phyloP scores from a whole-genome alignment of 92 coral and sea anemone genomes.

The Phenganax marumi region DNA sequence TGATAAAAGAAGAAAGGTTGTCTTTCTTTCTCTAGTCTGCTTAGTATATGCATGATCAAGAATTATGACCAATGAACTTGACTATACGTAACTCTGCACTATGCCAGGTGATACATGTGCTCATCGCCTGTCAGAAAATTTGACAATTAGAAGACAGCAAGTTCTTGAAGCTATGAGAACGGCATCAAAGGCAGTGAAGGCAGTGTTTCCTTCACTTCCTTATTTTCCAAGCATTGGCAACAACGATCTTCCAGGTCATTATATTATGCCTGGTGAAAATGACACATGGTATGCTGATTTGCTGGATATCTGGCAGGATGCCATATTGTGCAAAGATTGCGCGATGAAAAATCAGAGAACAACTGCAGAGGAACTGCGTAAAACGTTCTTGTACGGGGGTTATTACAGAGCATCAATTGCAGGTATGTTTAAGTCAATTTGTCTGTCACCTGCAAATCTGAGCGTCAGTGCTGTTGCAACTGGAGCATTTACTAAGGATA shows the following conservation, averaged over 20 bases:
- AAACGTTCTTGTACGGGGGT: slow-evolving; percentile 51
- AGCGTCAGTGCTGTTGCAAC: too few relatives aligned
- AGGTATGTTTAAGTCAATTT: slow-evolving; percentile 30
- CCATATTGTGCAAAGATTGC: slow-evolving; percentile 65
- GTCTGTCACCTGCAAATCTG: too few relatives aligned
- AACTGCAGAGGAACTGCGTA: slow-evolving; percentile 29
- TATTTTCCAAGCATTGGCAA: slow-evolving; percentile 84
- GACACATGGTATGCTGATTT: slow-evolving; percentile 72
- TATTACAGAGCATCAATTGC: slow-evolving; percentile 65
- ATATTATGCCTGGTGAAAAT: slow-evolving; percentile 62
- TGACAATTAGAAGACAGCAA: slow-evolving; percentile 46
- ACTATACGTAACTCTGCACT: too few relatives aligned
- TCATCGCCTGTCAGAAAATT: slow-evolving; percentile 54
- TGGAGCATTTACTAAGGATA: too few relatives aligned
- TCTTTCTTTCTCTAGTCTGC: too few relatives aligned
- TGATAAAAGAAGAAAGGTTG: too few relatives aligned
- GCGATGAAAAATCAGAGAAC: slow-evolving; percentile 5
- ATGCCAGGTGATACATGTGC: slow-evolving; percentile 76
- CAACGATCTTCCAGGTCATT: slow-evolving; percentile 92
- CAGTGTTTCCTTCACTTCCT: slow-evolving; percentile 70
- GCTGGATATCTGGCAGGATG: slow-evolving; percentile 65
- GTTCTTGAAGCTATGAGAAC: slow-evolving; percentile 61
- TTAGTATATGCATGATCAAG: too few relatives aligned
- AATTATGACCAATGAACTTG: too few relatives aligned
- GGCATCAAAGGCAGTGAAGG: slow-evolving; percentile 48